phyloP scores from a whole-genome alignment of 2,113 vertebrate genomes.

The Engystomops pustulosus region DNA sequence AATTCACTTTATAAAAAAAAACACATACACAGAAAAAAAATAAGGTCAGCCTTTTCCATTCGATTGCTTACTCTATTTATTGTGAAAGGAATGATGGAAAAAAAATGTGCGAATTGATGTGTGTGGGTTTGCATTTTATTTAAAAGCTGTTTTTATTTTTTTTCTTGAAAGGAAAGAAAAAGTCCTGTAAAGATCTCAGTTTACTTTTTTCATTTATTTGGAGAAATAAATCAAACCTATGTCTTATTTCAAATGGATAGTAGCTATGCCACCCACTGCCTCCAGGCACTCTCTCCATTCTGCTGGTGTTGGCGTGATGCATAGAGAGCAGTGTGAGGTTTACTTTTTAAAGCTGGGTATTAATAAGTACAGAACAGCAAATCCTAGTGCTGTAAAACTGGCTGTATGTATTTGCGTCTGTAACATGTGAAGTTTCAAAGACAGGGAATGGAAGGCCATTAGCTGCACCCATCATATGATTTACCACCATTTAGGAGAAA shows the following conservation, averaged over 20 bases:
- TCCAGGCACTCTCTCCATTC: not conserved
- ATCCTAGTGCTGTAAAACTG: not conserved
- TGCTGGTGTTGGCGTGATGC: slow-evolving; percentile 12
- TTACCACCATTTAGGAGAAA: not conserved
- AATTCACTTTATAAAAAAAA: slow-evolving; percentile 56
- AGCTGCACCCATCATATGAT: not conserved
- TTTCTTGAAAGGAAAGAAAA: slow-evolving; percentile 29
- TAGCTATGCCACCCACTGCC: not conserved
- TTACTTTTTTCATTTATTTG: slow-evolving; percentile 13
- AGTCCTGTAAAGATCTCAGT: not conserved
- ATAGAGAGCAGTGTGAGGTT: slow-evolving; percentile 16
- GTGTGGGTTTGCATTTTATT: slow-evolving; percentile 39
- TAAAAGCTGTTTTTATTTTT: slow-evolving; percentile 22
- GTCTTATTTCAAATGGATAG: slow-evolving; percentile 4
- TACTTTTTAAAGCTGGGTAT: slow-evolving; percentile 3
- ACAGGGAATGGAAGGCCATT: not conserved
- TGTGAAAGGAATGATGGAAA: slow-evolving; percentile 30
- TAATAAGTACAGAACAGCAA: slow-evolving; percentile 7
- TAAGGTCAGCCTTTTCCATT: slow-evolving; percentile 51
- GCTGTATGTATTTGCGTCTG: not conserved
- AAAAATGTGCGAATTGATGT: slow-evolving; percentile 37
- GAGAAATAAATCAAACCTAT: slow-evolving; percentile 31
- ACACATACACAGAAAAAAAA: slow-evolving; percentile 38
- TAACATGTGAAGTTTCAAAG: not conserved
- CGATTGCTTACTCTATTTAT: slow-evolving; percentile 38